These are phyloP conservation scores for Alcis repandata DNA, from an alignment of 2,888 invertebrate species.

Conservation along the genomic window DNA sequence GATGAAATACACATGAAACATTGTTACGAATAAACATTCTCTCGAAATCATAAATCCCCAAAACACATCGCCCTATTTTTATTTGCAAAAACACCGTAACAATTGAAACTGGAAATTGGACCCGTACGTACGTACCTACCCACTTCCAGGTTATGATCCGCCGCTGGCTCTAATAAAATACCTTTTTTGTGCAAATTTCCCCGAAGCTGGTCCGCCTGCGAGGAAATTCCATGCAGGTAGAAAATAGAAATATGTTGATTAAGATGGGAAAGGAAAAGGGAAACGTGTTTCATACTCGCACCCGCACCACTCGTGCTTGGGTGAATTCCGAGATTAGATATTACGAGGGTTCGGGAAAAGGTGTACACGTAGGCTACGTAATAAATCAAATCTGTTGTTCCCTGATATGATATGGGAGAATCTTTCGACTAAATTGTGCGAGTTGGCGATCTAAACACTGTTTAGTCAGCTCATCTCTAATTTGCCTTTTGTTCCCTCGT, in stretches of 20 bases:
- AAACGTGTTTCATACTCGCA: conserved; percentile 53
- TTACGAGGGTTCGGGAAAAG: conserved; percentile 45
- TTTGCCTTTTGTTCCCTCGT: conserved; percentile 26
- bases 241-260: conserved; percentile 57
- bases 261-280: conserved; percentile 50
- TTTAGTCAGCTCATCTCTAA: conserved; percentile 25
- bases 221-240: conserved; percentile 54
- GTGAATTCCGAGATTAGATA: conserved; percentile 52
- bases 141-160: conserved; percentile 54
- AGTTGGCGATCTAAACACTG: conserved; percentile 11
- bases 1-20: conserved; percentile 3
- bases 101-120: conserved; percentile 57
- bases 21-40: conserved; percentile 15
- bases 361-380: conserved; percentile 29
- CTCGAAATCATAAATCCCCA: conserved; percentile 24
- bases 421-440: conserved; percentile 31
- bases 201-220: conserved; percentile 47
- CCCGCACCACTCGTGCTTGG: conserved; percentile 49
- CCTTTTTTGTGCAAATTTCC: conserved; percentile 60
- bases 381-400: conserved; percentile 49
- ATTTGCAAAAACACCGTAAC: conserved; percentile 48
- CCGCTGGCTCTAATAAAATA: conserved; percentile 54
- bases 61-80: conserved; percentile 29
- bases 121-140: conserved; percentile 25
- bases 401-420: conserved; percentile 39